Conservation (phyloP, 2,113 vertebrate species). For the Macquaria australasica region DNA sequence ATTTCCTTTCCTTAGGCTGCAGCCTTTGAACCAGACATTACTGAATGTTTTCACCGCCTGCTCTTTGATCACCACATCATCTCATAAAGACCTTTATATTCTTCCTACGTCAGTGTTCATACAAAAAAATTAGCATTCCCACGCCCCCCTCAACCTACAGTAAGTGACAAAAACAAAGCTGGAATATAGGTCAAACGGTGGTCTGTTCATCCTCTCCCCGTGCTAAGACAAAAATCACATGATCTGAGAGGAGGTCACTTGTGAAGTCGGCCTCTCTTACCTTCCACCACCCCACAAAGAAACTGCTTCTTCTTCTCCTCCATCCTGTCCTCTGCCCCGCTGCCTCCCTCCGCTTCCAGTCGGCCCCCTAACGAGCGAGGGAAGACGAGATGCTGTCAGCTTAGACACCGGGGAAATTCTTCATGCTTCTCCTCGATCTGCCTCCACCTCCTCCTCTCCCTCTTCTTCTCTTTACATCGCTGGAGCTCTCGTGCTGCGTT, state of each 20-base stretch:
- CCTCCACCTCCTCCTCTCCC: constrained; percentile 47
- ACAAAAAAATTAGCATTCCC: background rate
- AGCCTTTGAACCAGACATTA: constrained; percentile 38
- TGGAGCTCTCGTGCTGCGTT: constrained; percentile 65
- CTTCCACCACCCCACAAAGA: constrained; percentile 91
- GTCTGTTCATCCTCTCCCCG: constrained; percentile 18
- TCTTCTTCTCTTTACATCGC: constrained; percentile 30
- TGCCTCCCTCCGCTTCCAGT: constrained; percentile 48
- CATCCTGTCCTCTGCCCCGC: constrained; percentile 72
- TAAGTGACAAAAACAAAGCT: background rate
- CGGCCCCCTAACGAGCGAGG: constrained; percentile 37
- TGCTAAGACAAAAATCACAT: constrained; percentile 38
- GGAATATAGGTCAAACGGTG: constrained; percentile 65
- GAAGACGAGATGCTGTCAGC: constrained; percentile 44
- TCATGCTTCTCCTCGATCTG: constrained; percentile 59
- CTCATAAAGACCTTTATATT: constrained; percentile 19
- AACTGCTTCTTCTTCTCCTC: constrained; percentile 80
- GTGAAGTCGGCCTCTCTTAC: constrained; percentile 74
- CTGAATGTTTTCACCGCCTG: constrained; percentile 37
- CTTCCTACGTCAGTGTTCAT: background rate
- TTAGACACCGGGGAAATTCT: constrained; percentile 38
- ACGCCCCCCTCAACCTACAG: background rate
- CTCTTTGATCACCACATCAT: constrained; percentile 53
- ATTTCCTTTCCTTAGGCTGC: background rate
- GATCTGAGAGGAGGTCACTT: constrained; percentile 53